Evolutionary conservation across 1,140 invertebrate genomes (phyloP).

Genomic region (Pogonognathellus flavescens): DNA sequence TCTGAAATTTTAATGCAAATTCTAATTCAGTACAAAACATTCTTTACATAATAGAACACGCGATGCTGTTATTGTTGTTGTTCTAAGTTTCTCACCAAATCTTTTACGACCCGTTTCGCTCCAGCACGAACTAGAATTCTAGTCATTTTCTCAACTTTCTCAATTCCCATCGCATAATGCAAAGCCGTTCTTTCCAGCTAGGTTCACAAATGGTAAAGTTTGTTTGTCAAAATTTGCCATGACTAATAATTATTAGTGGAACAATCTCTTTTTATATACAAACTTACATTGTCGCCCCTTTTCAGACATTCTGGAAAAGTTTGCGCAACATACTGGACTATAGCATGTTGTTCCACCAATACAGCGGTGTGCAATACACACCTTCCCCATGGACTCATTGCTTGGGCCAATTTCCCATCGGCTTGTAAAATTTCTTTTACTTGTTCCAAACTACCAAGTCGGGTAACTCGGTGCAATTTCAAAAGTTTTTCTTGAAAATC

Average conservation of each 20-base stretch:
- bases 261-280: background rate
- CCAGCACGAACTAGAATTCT: constrained; percentile 78
- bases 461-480: constrained; percentile 80
- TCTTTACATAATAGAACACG: background rate
- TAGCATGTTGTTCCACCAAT: constrained; percentile 82
- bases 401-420: constrained; percentile 76
- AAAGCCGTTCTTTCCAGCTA: constrained; percentile 87
- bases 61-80: constrained; percentile 1
- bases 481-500: constrained; percentile 79
- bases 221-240: constrained; percentile 2
- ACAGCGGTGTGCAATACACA: constrained; percentile 86
- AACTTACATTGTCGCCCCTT: constrained; percentile 85
- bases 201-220: constrained; percentile 66
- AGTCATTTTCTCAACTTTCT: constrained; percentile 83
- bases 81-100: constrained; percentile 75
- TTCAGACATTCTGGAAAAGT: constrained; percentile 80
- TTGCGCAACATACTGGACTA: constrained; percentile 81
- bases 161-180: constrained; percentile 91
- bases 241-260: constrained; percentile 5
- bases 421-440: constrained; percentile 74
- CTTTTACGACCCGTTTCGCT: constrained; percentile 84
- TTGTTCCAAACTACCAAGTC: constrained; percentile 76
- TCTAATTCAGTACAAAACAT: constrained; percentile 13
- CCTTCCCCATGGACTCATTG: constrained; percentile 79
- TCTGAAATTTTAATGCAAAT: constrained; percentile 50